Evolutionary conservation across 2,113 vertebrate genomes (phyloP), one percentile per base, ranked within the genome.

Genomic region (Sinocyclocheilus maitianheensis): DNA sequence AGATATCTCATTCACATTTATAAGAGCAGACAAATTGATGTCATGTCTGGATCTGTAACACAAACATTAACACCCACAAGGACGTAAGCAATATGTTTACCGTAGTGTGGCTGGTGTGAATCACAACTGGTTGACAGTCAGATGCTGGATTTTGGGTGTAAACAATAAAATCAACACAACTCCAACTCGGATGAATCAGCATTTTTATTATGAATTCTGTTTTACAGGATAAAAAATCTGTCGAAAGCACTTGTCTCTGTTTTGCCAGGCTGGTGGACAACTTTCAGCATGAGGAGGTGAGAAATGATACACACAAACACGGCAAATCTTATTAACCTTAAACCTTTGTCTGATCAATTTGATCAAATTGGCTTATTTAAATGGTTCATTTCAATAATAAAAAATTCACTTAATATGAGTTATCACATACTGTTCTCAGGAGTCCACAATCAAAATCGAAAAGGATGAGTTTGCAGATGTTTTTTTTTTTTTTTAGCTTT

Each of bases 221-320:
- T 81, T 87, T 83, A n/a, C 84, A 99, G 98, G 98, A 99, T 93
- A 99, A 99, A 92, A 99, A 99, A 81, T 99, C 98, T 13, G 98
- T 99, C 14, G 98, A 99, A 96, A 99, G 98, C 94, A 99, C 98
- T 93, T 99, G 98, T 93, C 97, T 99, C 90, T 99, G 98, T 96
- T 99, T 99, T 88, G 97, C 98, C 91, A 95, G 98, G 63, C 95
- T 99, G 51, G 98, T 99, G 88, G 98, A 99, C 93, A 99, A 99
- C 93, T 99, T 99, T 91, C 98, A 99, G 88, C 98, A 99, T 37
- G 98, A 99, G 85, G 98, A 99, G 96, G 98, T 99, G 63, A 89
- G 43, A 90, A 34, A 55, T 62, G 16, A 10, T 37, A 16, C 43
- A 46, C 43, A 46, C 43, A 46, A 46, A 46, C 43, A 46, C 43